These are phyloP conservation scores for Ecliptopera silaceata DNA, from an alignment of 2,888 invertebrate genomes.

Conservation along the genomic window DNA sequence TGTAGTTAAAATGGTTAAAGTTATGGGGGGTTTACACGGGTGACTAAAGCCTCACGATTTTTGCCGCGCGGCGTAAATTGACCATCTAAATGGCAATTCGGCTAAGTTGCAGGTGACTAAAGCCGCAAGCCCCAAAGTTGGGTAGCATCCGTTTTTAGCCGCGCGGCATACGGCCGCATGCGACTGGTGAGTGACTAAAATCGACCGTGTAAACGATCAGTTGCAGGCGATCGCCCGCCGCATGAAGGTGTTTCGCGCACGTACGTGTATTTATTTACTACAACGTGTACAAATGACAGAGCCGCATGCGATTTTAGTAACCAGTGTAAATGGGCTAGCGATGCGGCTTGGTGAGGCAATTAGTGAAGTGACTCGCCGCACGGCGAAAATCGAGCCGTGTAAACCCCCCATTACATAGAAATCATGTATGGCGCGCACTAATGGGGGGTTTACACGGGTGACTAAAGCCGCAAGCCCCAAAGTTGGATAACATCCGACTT, in stretches of 20 bases:
- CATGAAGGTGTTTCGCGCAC: slow-evolving; percentile 35
- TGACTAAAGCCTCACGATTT: slow-evolving; percentile 44
- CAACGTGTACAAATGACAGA: slow-evolving; percentile 50
- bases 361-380: slow-evolving; percentile 43
- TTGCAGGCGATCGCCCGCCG: slow-evolving; percentile 36
- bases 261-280: slow-evolving; percentile 40
- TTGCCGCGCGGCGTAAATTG: slow-evolving; percentile 15
- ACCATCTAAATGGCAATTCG: slow-evolving; percentile 20
- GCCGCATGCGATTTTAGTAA: slow-evolving; percentile 51
- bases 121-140: slow-evolving; percentile 51
- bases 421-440: too few species aligned
- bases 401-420: slow-evolving; percentile 6
- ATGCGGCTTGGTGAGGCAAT: slow-evolving; percentile 43
- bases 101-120: slow-evolving; percentile 40
- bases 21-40: slow-evolving; percentile 39
- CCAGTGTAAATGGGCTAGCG: slow-evolving; percentile 48
- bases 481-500: slow-evolving; percentile 52
- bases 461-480: slow-evolving; percentile 51
- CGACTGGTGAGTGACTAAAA: slow-evolving; percentile 57
- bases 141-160: slow-evolving; percentile 50
- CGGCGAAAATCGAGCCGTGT: slow-evolving; percentile 52
- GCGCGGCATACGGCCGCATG: slow-evolving; percentile 43
- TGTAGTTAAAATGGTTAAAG: too few species aligned
- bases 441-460: too few species aligned
- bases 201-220: slow-evolving; percentile 36